A percentile compares a stretch with the other conserved stretches of the same genome.
Conservation (phyloP, 2,113 vertebrate species). For the Hydrochoerus hydrochaeris region DNA sequence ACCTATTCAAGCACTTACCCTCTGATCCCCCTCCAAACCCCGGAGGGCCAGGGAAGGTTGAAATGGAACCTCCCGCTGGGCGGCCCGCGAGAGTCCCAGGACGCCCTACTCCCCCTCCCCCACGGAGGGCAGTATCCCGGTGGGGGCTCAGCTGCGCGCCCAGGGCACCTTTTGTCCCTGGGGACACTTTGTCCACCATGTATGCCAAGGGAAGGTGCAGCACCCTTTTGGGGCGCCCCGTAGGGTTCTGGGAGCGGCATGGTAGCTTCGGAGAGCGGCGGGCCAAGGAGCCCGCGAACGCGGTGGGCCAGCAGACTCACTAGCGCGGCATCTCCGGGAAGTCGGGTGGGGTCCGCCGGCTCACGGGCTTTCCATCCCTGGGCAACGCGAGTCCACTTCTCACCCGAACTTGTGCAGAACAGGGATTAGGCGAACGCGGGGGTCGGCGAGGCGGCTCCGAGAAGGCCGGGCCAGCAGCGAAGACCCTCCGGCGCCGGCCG, state of each 20-base stretch:
- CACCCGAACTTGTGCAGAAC: constrained; percentile 22
- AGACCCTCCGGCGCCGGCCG: not conserved
- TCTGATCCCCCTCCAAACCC: not conserved
- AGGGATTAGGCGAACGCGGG: not conserved
- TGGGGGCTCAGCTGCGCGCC: constrained; percentile 48
- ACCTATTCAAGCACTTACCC: not conserved
- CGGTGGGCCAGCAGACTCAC: constrained; percentile 35
- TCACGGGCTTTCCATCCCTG: not conserved
- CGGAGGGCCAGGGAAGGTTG: not conserved
- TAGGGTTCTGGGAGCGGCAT: not conserved
- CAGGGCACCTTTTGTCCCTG: constrained; percentile 62
- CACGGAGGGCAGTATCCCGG: constrained; percentile 15
- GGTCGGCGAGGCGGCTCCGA: constrained; percentile 30
- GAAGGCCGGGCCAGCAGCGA: not conserved
- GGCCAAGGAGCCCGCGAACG: not conserved
- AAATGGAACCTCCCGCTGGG: constrained; percentile 46
- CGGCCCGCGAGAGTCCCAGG: not conserved
- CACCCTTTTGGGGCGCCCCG: not conserved
- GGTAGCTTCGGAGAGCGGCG: not conserved
- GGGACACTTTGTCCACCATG: constrained; percentile 54
- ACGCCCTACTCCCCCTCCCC: not conserved
- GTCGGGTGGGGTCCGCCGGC: constrained; percentile 45
- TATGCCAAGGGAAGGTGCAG: constrained; percentile 39
- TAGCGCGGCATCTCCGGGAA: constrained; percentile 45
- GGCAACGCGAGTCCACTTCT: constrained; percentile 19